Conservation (phyloP, 2,888 invertebrate genomes). For the Calliopum simillimum region DNA sequence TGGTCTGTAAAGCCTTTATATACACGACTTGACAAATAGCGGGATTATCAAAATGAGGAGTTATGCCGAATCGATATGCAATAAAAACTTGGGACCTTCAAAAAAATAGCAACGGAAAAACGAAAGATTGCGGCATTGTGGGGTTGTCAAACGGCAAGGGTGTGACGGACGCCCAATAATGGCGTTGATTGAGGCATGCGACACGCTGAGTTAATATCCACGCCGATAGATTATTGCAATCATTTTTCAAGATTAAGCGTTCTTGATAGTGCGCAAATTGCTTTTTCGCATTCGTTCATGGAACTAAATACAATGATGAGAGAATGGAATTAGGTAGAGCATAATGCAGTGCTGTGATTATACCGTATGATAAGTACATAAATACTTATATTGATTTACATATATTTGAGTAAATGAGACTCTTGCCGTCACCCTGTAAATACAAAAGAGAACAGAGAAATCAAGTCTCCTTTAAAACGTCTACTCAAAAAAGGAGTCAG, state of each 20-base stretch:
- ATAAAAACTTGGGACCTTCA: slow-evolving; percentile 26
- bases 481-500: no score
- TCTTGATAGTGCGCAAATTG: slow-evolving; percentile 43
- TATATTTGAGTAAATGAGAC: no score
- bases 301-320: no score
- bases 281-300: slow-evolving; percentile 30
- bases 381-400: no score
- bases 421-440: no score
- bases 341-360: no score
- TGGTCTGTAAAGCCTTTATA: background rate
- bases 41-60: slow-evolving; percentile 46
- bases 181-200: slow-evolving; percentile 44
- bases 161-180: slow-evolving; percentile 38
- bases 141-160: slow-evolving; percentile 16
- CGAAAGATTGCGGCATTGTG: background rate
- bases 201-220: slow-evolving; percentile 47
- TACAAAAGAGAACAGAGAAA: no score
- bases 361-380: no score
- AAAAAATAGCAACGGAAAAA: slow-evolving; percentile 31
- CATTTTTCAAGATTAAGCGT: slow-evolving; percentile 41
- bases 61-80: slow-evolving; percentile 44
- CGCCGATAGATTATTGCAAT: slow-evolving; percentile 40
- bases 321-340: no score
- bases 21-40: slow-evolving; percentile 43
- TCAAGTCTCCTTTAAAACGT: no score